Conservation (phyloP, 2,888 invertebrate species). For the Pachydiplax longipennis region DNA sequence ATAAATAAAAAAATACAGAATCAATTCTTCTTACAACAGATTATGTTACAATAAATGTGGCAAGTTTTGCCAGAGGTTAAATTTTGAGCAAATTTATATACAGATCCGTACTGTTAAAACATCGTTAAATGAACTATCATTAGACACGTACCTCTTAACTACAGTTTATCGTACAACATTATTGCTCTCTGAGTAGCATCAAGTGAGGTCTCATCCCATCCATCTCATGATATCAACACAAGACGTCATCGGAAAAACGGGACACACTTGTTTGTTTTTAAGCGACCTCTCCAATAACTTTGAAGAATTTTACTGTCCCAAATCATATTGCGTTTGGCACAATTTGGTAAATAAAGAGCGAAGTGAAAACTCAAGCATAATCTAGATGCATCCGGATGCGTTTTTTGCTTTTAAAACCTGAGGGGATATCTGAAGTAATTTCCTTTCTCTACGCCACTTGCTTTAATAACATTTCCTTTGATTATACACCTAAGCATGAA, state of each 20-base stretch:
- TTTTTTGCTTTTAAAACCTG: neutral
- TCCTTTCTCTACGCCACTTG: neutral
- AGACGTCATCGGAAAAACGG: neutral
- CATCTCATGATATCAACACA: neutral
- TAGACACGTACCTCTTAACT: neutral
- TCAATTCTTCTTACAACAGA: neutral
- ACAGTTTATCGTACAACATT: neutral
- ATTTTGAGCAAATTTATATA: slow-evolving; percentile 39
- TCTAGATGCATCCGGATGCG: neutral
- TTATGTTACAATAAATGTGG: neutral
- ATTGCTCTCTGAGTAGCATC: neutral
- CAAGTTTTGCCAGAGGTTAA: neutral
- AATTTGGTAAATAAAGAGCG: neutral
- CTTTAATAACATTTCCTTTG: neutral
- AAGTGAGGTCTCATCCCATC: neutral
- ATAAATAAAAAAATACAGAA: slow-evolving; percentile 5
- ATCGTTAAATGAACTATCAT: neutral
- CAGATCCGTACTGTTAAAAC: neutral
- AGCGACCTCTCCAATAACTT: neutral
- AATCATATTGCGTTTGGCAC: slow-evolving; percentile 21
- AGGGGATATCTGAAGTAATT: neutral
- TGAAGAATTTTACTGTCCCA: neutral
- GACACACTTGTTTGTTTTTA: neutral
- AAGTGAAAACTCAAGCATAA: neutral
- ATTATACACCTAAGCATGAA: slow-evolving; percentile 1